Base-by-base conservation (phyloP, 1,140 invertebrate genomes). In the Micrasema longulum region DNA sequence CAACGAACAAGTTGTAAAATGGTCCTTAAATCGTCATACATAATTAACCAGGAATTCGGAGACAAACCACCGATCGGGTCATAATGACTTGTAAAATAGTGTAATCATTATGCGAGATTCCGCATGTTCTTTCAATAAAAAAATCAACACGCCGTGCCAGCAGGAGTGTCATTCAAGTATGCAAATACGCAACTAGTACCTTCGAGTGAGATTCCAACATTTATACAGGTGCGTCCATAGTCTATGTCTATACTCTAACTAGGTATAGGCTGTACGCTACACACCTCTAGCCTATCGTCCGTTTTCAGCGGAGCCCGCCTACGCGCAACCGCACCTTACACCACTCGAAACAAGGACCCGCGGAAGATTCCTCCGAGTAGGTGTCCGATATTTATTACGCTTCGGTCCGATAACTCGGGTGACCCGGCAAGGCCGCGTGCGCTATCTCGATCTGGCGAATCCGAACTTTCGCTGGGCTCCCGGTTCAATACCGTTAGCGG, bases 161-260 rank as follows among this genome's bases (percentile, higher is more conserved):
- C 60, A 45, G 60, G 60, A 63, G 60, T 63, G 60, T 63, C 60
- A 63, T 63, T 63, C 41, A 38, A 63, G 60, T 63, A 63, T 63
- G 60, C 41, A 45, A 63, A 63, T 63, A 63, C 60, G 41, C 2
- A 35, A 60, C 31, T 20, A 60, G 14, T 11, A 53, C 50, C 14
- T 53, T 12, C n/a, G n/a, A 11, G 50, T 26, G 26, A 53, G 50
- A 31, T 53, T 38, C 16, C 5, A 10, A 38, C 55, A 60, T 60
- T 16, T 36, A 41, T 38, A 60, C 35, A 38, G 55, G 31, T 60
- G 55, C 55, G 55, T 41, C 16, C 35, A 60, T 36, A 35, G 41
- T 55, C 2, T n/a, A 23, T 55, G 9, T 31, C 5, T 55, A 55
- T 2, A 43, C 3, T 45, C 1, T 4, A n/a, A n/a, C 43, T 1